phyloP scores from a whole-genome alignment of 35 echinoderm and acorn worm genomes.

The Acanthaster planci region DNA sequence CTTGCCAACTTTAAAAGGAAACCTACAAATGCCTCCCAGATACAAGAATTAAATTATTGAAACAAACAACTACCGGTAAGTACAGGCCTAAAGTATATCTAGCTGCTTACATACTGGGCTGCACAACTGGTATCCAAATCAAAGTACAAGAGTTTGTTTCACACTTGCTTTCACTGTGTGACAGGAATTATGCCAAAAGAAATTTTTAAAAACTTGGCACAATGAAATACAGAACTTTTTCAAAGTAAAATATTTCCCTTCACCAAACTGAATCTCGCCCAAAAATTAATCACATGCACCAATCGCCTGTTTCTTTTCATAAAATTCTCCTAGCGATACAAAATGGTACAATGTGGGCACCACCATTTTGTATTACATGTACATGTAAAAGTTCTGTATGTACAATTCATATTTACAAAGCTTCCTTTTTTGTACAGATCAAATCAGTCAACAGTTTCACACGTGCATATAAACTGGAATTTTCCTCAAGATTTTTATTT shows the following conservation, averaged over 20 bases:
- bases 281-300: background rate
- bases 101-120: no score
- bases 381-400: background rate
- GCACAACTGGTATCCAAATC: background rate
- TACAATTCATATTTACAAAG: background rate
- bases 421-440: slow-evolving; percentile 3
- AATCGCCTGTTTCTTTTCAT: background rate
- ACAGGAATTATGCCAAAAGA: background rate
- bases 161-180: background rate
- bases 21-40: no score
- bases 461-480: slow-evolving; percentile 3
- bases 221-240: background rate
- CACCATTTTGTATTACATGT: slow-evolving; percentile 12
- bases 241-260: background rate
- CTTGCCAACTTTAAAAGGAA: no score
- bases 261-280: background rate
- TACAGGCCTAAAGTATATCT: no score
- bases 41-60: no score
- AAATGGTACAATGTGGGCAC: slow-evolving; percentile 11
- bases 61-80: no score
- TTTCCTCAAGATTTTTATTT: no score
- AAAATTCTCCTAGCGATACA: slow-evolving; percentile 10
- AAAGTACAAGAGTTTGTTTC: background rate
- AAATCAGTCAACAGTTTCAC: background rate
- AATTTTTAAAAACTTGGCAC: background rate